phyloP scores from a whole-genome alignment of 2,113 vertebrate genomes.

The Psephotus haematonotus region DNA sequence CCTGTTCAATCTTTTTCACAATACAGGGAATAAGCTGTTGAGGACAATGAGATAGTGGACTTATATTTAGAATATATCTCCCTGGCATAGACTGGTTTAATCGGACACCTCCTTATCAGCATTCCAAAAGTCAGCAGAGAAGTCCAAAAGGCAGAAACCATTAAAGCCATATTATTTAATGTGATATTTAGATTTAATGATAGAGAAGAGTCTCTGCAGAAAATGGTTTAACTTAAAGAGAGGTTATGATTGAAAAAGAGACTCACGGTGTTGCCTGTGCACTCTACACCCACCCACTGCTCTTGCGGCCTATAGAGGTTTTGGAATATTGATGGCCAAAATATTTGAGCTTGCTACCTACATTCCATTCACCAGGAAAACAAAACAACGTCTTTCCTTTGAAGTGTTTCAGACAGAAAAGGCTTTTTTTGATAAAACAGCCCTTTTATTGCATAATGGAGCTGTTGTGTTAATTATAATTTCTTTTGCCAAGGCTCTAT shows the following conservation, averaged over 20 bases:
- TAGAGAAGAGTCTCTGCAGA: background rate
- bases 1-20: too few species aligned
- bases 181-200: background rate
- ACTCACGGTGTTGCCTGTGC: background rate
- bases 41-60: background rate
- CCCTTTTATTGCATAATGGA: background rate
- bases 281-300: background rate
- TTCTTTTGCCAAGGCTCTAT: background rate
- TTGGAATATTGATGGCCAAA: background rate
- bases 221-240: background rate
- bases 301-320: background rate
- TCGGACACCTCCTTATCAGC: background rate
- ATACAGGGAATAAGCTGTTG: background rate
- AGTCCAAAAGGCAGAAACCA: background rate
- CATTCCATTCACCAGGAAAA: background rate
- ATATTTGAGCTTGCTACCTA: background rate
- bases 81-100: background rate
- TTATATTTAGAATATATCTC: background rate
- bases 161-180: background rate
- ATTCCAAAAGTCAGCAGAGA: background rate
- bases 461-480: background rate
- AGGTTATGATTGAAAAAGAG: background rate
- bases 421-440: background rate
- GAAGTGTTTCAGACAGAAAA: conserved; percentile 25
- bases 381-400: background rate